Percentiles rank a stretch among this genome's conserved stretches.
These are phyloP conservation scores for Diplogasteroides magnus DNA, from an alignment of 1,140 invertebrate species.

Conservation along the genomic window DNA sequence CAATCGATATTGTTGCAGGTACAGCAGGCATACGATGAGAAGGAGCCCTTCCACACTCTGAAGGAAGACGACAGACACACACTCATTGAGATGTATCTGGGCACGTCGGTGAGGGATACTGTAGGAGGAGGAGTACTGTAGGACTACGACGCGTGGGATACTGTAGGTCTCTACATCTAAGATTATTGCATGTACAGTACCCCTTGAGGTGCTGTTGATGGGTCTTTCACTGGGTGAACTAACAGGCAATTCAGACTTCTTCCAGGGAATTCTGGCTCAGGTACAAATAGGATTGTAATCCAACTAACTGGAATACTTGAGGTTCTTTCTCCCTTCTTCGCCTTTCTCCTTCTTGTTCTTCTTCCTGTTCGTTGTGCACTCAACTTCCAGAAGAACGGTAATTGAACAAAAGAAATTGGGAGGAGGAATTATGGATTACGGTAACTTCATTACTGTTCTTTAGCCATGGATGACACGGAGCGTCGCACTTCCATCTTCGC, in stretches of 20 bases:
- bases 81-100: slow-evolving; percentile 26
- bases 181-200: too few species aligned
- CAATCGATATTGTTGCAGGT: slow-evolving; percentile 3
- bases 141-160: neutral
- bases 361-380: slow-evolving; percentile 7
- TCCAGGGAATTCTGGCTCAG: too few species aligned
- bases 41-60: slow-evolving; percentile 8
- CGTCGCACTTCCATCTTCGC: slow-evolving; percentile 15
- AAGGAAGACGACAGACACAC: slow-evolving; percentile 9
- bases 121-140: too few species aligned
- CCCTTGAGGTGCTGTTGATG: slow-evolving; percentile 13
- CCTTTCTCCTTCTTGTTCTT: slow-evolving; percentile 16
- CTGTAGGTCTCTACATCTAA: neutral
- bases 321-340: neutral
- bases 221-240: slow-evolving; percentile 14
- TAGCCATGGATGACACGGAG: slow-evolving; percentile 23
- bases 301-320: slow-evolving; percentile 17
- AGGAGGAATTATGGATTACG: neutral
- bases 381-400: neutral
- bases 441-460: neutral
- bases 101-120: slow-evolving; percentile 8
- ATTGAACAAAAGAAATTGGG: neutral
- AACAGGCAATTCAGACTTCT: slow-evolving; percentile 10
- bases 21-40: neutral
- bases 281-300: slow-evolving; percentile 5